Conservation (phyloP, 2,888 invertebrate species). For the Encarsia formosa region DNA sequence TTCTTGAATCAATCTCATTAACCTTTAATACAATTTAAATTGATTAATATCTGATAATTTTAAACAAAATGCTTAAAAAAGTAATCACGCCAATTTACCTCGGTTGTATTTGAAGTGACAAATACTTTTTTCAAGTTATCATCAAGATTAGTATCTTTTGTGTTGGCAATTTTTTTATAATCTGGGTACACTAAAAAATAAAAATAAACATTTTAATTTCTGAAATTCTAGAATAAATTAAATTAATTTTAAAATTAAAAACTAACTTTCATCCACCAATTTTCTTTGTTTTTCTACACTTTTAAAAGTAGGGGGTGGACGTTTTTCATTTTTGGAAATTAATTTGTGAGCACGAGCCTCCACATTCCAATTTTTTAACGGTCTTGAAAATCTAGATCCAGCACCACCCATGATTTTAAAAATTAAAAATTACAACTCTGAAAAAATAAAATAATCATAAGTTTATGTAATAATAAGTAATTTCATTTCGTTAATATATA, state of each 20-base stretch:
- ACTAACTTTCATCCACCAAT: slow-evolving; percentile 55
- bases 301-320: slow-evolving; percentile 66
- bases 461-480: too few relatives aligned
- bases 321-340: slow-evolving; percentile 63
- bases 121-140: slow-evolving; percentile 66
- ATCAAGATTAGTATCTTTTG: slow-evolving; percentile 62
- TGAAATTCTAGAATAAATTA: background rate
- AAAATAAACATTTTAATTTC: background rate
- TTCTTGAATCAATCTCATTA: slow-evolving; percentile 44
- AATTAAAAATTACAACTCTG: too few relatives aligned
- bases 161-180: slow-evolving; percentile 59
- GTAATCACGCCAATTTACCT: slow-evolving; percentile 35
- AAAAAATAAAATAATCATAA: too few relatives aligned
- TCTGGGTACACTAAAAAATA: slow-evolving; percentile 57
- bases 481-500: too few relatives aligned
- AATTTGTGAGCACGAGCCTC: slow-evolving; percentile 72
- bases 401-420: slow-evolving; percentile 75
- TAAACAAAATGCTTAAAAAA: too few relatives aligned
- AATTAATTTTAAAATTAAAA: slow-evolving; percentile 1
- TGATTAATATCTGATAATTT: too few relatives aligned
- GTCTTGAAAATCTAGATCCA: slow-evolving; percentile 58
- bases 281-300: slow-evolving; percentile 62
- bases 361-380: slow-evolving; percentile 66
- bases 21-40: slow-evolving; percentile 24
- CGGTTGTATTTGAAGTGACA: slow-evolving; percentile 63